These are phyloP conservation scores for Cosmopolites sordidus DNA, from an alignment of 2,888 invertebrate genomes.

Conservation along the genomic window DNA sequence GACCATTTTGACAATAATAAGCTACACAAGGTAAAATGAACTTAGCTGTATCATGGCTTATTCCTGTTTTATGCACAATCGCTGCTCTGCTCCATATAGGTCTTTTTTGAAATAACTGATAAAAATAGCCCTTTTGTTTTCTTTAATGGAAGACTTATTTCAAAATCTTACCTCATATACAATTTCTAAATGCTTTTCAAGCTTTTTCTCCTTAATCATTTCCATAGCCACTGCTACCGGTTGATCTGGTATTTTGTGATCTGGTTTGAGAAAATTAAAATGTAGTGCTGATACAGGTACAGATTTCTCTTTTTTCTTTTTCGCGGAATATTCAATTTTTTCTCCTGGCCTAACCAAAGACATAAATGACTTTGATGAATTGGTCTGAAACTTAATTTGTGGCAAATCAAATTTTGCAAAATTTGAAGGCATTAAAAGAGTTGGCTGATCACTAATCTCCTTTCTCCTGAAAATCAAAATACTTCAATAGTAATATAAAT, in stretches of 20 bases:
- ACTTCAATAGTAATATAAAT: no score
- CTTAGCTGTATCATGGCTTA: conserved; percentile 62
- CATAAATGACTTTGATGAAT: conserved; percentile 30
- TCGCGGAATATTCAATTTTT: conserved; percentile 12
- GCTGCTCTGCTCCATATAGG: conserved; percentile 88
- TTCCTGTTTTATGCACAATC: conserved; percentile 61
- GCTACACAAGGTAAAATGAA: conserved; percentile 77
- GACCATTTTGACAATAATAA: conserved; percentile 83
- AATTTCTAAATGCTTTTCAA: conserved; percentile 42
- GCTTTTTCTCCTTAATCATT: conserved; percentile 25
- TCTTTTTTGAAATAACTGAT: conserved; percentile 72
- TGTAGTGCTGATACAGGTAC: conserved; percentile 49
- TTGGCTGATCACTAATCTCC: conserved; percentile 6
- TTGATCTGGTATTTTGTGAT: conserved; percentile 40
- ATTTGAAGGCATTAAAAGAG: conserved; percentile 68
- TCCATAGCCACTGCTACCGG: conserved; percentile 29
- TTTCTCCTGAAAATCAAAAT: neutral
- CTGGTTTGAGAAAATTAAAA: conserved; percentile 51
- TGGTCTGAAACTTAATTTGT: conserved; percentile 35
- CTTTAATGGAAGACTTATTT: neutral
- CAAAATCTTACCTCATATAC: conserved; percentile 5
- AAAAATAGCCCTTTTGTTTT: no score
- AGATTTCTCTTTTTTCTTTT: conserved; percentile 7
- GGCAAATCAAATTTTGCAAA: conserved; percentile 70
- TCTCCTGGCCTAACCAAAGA: conserved; percentile 27